Base-by-base conservation (phyloP, 2,888 invertebrate species). In the Microdon myrmicae region DNA sequence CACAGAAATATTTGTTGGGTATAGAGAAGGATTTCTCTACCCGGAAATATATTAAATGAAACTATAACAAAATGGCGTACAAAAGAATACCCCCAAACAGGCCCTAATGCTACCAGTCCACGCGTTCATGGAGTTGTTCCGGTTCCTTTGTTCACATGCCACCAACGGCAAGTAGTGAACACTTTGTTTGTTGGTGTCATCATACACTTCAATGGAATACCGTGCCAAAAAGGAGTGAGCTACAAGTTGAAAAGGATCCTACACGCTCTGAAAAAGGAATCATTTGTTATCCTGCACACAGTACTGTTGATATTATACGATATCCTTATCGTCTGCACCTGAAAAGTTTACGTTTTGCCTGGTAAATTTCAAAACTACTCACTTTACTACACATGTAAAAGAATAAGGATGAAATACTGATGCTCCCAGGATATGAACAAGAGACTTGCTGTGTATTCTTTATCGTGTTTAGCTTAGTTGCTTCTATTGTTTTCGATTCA, bases 221-320 rank as follows among this genome's bases (percentile, higher is more conserved):
- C 12, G 44, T 10, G 10, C 16, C 3, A 3, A 5, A 25, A 2
- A 6, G 17, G 13, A 8, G 20, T 10, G 29, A 60, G 32, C 22
- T 47, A 35, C 51, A 59, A 45, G 39, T 51, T 32, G 32, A 47
- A 59, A 53, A 29, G 45, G 41, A 47, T 47, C 53, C 47, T 51
- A 41, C 53, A 47, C 55, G 55, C 17, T 55, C 44, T 56, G 44
- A 29, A 32, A 45, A 39, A 31, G 32, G 43, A 49, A 56, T 48
- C 49, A 61, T 61, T 49, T 56, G 55, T 49, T 61, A 49, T 49
- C 32, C 55, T 32, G 14, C 32, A 48, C 38, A 54, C 43, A 26
- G 22, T 10, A 16, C 9, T 37, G 32, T 37, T 23, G 23, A 13
- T 25, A 17, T 23, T 9, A 12, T 19, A 12, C 20, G 25, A 38